Evolutionary conservation across 2,113 vertebrate species (phyloP), one percentile per base, ranked within the genome.

Genomic region (Paracanthobrama guichenoti): DNA sequence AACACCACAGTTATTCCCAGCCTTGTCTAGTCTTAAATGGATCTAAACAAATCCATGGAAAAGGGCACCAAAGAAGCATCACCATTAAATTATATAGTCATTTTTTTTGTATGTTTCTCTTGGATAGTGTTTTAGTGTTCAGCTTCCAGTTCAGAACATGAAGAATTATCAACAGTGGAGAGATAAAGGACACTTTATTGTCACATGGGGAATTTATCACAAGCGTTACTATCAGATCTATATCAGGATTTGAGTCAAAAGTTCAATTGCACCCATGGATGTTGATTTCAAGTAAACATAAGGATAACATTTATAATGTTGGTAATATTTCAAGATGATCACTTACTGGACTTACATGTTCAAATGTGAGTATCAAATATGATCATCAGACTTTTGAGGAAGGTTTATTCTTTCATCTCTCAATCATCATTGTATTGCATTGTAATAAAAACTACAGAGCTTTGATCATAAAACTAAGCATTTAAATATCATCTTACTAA

Each of bases 201-300:
- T 69, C 31, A 69, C 66, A 39, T 11, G 3, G 16, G 60, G 62
- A 18, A 16, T 69, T 69, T 69, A 22, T 42, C 66, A 69, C 35
- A 42, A 22, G 67, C 3, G 9, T 42, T 39, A 22, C 12, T 42
- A 20, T 6, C 62, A 31, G 28, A 24, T 62, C 9, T 12, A 42
- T 71, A 71, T 71, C 20, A 71, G 35, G 9, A 71, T 71, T 71
- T 20, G 20, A 42, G 67, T 71, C 67, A 71, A 71, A 69, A 71
- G 31, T 69, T 69, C 46, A 67, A 53, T 1, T 26, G 20, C 48
- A 28, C 18, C 8, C 12, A 71, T 66, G 18, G 6, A 55, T 24
- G 18, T 69, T 18, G 13, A 31, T n/a, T 46, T 42, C 62, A 18
- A 55, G 42, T 44, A 44, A 44, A 44, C 1, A 2, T 9, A 44